Percentiles rank a stretch among this genome's conserved stretches.
These are phyloP conservation scores for Callaeas wilsoni DNA, from an alignment of 2,113 vertebrate species.

Conservation along the genomic window DNA sequence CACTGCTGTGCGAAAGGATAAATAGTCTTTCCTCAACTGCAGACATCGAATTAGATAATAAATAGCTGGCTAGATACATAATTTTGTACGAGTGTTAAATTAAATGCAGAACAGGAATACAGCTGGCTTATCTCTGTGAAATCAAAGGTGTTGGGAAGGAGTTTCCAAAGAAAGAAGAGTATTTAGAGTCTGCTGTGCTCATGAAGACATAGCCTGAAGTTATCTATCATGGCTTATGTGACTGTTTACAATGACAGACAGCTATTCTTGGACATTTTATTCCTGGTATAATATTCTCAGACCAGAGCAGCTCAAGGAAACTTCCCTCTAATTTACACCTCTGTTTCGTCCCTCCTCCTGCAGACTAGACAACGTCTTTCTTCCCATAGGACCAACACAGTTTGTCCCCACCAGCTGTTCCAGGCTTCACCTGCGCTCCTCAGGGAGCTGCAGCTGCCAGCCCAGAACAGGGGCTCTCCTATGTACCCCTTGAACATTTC, in stretches of 20 bases:
- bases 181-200: background rate
- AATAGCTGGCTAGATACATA: conserved; percentile 2
- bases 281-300: background rate
- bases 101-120: background rate
- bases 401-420: background rate
- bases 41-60: conserved; percentile 17
- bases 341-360: background rate
- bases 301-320: conserved; percentile 5
- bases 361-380: background rate
- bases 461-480: background rate
- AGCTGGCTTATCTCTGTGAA: background rate
- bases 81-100: conserved; percentile 13
- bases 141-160: conserved; percentile 19
- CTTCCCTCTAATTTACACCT: background rate
- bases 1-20: conserved; percentile 18
- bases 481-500: background rate
- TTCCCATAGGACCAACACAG: background rate
- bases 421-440: background rate
- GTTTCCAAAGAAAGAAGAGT: background rate
- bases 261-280: conserved; percentile 5
- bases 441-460: background rate
- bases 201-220: background rate
- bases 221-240: background rate
- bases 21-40: conserved; percentile 4
- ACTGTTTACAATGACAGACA: background rate